Evolutionary conservation across 2,888 invertebrate species (phyloP), one percentile per base, ranked within the genome.

Genomic region (Nematopogon swammerdamellus): DNA sequence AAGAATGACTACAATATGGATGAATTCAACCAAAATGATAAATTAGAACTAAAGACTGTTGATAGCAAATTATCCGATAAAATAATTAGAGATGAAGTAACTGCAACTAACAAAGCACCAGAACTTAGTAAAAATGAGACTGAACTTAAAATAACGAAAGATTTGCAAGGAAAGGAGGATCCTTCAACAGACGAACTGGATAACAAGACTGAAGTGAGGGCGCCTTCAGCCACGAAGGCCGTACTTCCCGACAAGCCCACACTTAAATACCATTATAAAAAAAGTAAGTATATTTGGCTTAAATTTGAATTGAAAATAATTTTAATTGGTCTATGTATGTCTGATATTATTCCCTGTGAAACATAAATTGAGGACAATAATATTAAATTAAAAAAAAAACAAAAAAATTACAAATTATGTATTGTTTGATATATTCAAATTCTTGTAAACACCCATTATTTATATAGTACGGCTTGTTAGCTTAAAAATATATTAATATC

Each of bases 71-170:
- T 67, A 50, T 62, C 61, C 44, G 70, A 61, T 56, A 68, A 69
- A 57, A 66, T 67, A 62, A 62, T 66, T 48, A 67, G 58, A 55
- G 67, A 59, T 61, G 69, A 71, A 50, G 55, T 58, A 46, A 60
- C 58, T 57, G 55, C 58, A 58, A 68, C 70, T 54, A 52, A 57
- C 17, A 72, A 72, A 60, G 65, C 70, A 61, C 63, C 63, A 65
- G 73, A 74, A 63, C 77, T 76, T 67, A 74, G 74, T 62, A 76
- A 72, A 68, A 67, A 71, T 67, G 75, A 77, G 74, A 75, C 76
- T 76, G 77, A 76, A 25, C 10, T 10, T 68, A 72, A 71, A 64
- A 62, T 71, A 66, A 68, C 63, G 63, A 67, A 64, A 63, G 70
- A 68, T n/a, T n/a, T n/a, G 56, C 62, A 65, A 54, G 67, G 69